Percentiles rank a stretch among this genome's conserved stretches.
Evolutionary conservation across 2,113 vertebrate genomes (phyloP).

Genomic region (Menura novaehollandiae): DNA sequence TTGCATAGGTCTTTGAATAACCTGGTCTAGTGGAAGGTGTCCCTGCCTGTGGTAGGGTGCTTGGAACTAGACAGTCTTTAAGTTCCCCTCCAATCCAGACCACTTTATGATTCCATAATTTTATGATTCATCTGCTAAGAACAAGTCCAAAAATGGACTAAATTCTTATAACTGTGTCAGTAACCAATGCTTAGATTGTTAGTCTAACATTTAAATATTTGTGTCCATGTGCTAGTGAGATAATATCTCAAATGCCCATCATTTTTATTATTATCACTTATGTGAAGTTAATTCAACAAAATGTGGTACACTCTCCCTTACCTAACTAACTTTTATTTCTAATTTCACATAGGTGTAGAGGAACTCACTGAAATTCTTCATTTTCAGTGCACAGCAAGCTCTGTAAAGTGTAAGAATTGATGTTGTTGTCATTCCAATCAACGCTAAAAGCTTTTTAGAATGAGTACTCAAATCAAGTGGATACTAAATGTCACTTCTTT

Average conservation of each 20-base stretch:
- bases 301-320: not conserved
- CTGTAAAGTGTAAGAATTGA: not conserved
- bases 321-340: not conserved
- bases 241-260: not conserved
- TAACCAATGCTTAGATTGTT: not conserved
- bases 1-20: not conserved
- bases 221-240: not conserved
- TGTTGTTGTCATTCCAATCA: not conserved
- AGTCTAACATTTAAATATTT: not conserved
- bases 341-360: not conserved
- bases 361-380: not conserved
- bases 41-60: fast-evolving
- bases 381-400: not conserved
- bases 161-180: not conserved
- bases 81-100: not conserved
- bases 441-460: conserved; percentile 17
- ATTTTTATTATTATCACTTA: not conserved
- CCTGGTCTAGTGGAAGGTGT: not conserved
- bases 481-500: conserved; percentile 4
- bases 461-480: not conserved
- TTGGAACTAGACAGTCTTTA: not conserved
- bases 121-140: not conserved
- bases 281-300: not conserved
- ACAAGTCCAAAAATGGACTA: not conserved
- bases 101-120: not conserved